phyloP scores from a whole-genome alignment of 2,113 vertebrate genomes.

The Megaceryle torquata region DNA sequence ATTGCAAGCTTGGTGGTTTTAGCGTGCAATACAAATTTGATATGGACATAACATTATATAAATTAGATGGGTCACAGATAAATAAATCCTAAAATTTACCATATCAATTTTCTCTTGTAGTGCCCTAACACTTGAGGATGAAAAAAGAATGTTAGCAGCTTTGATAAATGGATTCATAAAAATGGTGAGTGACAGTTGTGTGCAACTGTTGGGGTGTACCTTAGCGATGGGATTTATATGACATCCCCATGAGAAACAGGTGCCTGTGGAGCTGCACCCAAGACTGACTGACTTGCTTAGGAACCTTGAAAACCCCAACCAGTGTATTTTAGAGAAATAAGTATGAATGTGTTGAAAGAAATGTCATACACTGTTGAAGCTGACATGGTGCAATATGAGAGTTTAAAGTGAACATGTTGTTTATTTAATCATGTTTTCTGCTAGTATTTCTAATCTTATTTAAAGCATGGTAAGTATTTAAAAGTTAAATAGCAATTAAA shows the following conservation, averaged over 20 bases:
- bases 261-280: background rate
- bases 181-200: constrained; percentile 81
- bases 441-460: background rate
- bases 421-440: background rate
- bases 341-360: background rate
- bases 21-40: background rate
- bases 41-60: background rate
- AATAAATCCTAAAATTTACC: background rate
- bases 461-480: background rate
- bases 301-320: background rate
- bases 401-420: background rate
- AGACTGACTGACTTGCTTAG: background rate
- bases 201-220: background rate
- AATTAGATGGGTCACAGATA: background rate
- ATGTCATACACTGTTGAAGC: background rate
- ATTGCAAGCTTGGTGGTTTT: background rate
- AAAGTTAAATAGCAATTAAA: background rate
- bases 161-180: constrained; percentile 95
- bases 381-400: background rate
- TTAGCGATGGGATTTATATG: background rate
- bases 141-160: constrained; percentile 86
- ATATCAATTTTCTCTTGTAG: constrained; percentile 69
- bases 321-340: background rate
- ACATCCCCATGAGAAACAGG: background rate
- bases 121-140: constrained; percentile 93